These are phyloP conservation scores for Mesocricetus auratus DNA, from an alignment of 2,113 vertebrate species.

Conservation along the genomic window DNA sequence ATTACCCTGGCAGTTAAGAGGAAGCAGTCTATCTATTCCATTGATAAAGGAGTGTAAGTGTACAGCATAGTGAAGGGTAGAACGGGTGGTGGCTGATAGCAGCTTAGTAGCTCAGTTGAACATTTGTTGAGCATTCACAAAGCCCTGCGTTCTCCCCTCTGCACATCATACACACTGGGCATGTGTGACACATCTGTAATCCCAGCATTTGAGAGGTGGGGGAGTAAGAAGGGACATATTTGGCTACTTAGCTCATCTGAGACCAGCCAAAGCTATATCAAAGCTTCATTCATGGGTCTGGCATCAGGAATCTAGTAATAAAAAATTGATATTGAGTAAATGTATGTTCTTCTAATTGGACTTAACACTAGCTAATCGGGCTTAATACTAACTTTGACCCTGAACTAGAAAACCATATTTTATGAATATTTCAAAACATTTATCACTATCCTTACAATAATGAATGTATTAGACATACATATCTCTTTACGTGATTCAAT, in stretches of 20 bases:
- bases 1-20: background rate
- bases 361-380: background rate
- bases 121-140: background rate
- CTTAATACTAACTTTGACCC: background rate
- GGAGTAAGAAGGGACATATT: background rate
- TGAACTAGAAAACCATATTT: background rate
- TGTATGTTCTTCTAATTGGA: background rate
- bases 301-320: background rate
- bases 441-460: background rate
- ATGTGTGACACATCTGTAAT: background rate
- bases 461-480: slow-evolving; percentile 12
- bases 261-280: background rate
- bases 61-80: background rate
- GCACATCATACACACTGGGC: no score
- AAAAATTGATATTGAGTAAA: rapidly evolving
- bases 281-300: background rate
- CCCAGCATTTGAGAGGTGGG: background rate
- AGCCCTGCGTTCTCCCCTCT: background rate
- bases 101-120: background rate
- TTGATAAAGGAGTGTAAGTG: background rate
- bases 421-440: background rate
- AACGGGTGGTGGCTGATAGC: rapidly evolving
- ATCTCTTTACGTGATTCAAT: background rate
- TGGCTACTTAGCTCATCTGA: background rate
- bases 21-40: background rate